These are phyloP conservation scores for Odontocolon sp. DNA, from an alignment of 2,888 invertebrate species.

Conservation along the genomic window DNA sequence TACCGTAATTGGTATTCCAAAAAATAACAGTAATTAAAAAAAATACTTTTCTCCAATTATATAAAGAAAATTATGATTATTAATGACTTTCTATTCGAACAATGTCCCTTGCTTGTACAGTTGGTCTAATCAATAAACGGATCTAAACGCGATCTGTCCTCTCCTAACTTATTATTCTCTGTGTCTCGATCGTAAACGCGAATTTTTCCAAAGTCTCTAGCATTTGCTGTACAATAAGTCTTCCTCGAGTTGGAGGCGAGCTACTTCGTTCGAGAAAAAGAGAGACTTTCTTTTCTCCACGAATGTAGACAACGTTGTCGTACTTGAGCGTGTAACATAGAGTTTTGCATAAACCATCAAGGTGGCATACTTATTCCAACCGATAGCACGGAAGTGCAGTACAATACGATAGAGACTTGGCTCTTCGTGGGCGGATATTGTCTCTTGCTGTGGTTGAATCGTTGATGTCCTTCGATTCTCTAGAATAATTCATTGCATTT, in stretches of 20 bases:
- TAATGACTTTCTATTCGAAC: too few species aligned
- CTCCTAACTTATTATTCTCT: slow-evolving; percentile 54
- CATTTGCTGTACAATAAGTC: slow-evolving; percentile 41
- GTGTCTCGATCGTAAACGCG: slow-evolving; percentile 49
- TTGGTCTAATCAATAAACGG: slow-evolving; percentile 50
- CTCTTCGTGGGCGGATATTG: slow-evolving; percentile 37
- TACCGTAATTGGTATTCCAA: background rate
- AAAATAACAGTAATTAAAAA: too few species aligned
- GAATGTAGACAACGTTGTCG: slow-evolving; percentile 38
- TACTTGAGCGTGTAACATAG: slow-evolving; percentile 8
- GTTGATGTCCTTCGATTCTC: slow-evolving; percentile 44
- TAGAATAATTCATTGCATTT: slow-evolving; percentile 49
- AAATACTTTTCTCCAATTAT: too few species aligned
- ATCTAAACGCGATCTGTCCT: slow-evolving; percentile 44
- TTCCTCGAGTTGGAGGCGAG: slow-evolving; percentile 39
- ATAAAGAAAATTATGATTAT: background rate
- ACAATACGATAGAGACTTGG: slow-evolving; percentile 12
- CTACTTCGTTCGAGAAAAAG: slow-evolving; percentile 37
- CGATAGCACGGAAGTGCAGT: slow-evolving; percentile 38
- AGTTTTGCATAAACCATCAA: slow-evolving; percentile 49
- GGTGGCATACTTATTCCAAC: slow-evolving; percentile 47
- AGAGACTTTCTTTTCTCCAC: slow-evolving; percentile 41
- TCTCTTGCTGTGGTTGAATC: slow-evolving; percentile 37
- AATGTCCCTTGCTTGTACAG: too few species aligned
- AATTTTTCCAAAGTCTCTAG: slow-evolving; percentile 17